These are phyloP conservation scores for Bellardia bayeri DNA, from an alignment of 2,888 invertebrate species.

Conservation along the genomic window DNA sequence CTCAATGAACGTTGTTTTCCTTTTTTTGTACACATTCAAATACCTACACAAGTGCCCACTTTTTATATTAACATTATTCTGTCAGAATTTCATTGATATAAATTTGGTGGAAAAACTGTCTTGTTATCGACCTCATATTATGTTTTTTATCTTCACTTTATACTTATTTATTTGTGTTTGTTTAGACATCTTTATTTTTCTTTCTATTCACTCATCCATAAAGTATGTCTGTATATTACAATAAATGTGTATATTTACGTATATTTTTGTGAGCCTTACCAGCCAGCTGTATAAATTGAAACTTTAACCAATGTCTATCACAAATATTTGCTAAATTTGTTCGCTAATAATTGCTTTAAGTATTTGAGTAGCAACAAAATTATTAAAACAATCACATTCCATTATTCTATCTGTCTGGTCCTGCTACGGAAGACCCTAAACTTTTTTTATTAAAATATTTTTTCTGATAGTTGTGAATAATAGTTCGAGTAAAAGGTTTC, in stretches of 20 bases:
- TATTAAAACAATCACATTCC: neutral
- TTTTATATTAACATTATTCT: slow-evolving; percentile 1
- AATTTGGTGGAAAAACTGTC: slow-evolving; percentile 37
- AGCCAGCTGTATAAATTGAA: neutral
- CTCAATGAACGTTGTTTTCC: neutral
- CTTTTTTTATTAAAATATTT: neutral
- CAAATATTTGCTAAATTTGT: fast-evolving
- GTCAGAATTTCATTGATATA: slow-evolving; percentile 31
- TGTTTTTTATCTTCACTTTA: neutral
- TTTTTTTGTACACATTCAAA: neutral
- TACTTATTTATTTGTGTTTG: neutral
- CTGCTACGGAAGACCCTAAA: neutral
- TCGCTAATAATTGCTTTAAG: neutral
- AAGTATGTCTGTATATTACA: neutral
- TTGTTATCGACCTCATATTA: slow-evolving; percentile 34
- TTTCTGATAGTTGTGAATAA: neutral
- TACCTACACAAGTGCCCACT: neutral
- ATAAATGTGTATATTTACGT: neutral
- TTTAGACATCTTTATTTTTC: too few relatives aligned
- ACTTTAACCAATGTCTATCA: neutral
- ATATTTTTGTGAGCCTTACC: neutral
- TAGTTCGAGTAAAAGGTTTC: neutral
- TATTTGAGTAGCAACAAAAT: neutral
- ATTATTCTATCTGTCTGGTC: neutral
- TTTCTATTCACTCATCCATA: neutral